Evolutionary conservation across 2,113 vertebrate species (phyloP).

Genomic region (Jacana jacana): DNA sequence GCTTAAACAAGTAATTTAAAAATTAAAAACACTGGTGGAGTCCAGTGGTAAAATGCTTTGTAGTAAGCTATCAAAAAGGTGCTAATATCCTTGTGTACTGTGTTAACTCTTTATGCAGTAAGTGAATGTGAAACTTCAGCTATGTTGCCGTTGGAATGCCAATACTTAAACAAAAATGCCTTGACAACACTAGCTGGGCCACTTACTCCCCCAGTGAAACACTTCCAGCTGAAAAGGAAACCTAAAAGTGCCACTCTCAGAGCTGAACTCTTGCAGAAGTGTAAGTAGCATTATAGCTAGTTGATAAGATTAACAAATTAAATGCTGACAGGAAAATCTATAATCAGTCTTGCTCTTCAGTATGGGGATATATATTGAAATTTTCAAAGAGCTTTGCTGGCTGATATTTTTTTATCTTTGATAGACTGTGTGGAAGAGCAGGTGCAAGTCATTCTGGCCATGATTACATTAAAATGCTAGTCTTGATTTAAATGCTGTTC

Average conservation of each 20-base stretch:
- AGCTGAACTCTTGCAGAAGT: slow-evolving; percentile 96
- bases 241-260: slow-evolving; percentile 97
- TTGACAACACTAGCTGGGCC: slow-evolving; percentile 93
- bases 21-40: neutral
- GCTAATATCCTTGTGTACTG: neutral
- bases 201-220: slow-evolving; percentile 94
- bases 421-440: neutral
- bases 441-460: neutral
- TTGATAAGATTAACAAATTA: neutral
- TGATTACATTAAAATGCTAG: neutral
- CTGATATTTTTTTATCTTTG: neutral
- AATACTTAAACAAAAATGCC: slow-evolving; percentile 96
- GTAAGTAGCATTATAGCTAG: slow-evolving; percentile 74
- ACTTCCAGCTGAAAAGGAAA: slow-evolving; percentile 96
- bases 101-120: slow-evolving; percentile 76
- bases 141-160: slow-evolving; percentile 97
- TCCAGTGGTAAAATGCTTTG: neutral
- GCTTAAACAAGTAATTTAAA: neutral
- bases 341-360: neutral
- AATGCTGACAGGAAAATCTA: neutral
- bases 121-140: slow-evolving; percentile 92
- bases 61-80: neutral
- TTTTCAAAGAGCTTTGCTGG: neutral
- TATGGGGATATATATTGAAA: neutral
- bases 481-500: neutral